phyloP scores from a whole-genome alignment of 2,888 invertebrate genomes.

The Nomada fabriciana region DNA sequence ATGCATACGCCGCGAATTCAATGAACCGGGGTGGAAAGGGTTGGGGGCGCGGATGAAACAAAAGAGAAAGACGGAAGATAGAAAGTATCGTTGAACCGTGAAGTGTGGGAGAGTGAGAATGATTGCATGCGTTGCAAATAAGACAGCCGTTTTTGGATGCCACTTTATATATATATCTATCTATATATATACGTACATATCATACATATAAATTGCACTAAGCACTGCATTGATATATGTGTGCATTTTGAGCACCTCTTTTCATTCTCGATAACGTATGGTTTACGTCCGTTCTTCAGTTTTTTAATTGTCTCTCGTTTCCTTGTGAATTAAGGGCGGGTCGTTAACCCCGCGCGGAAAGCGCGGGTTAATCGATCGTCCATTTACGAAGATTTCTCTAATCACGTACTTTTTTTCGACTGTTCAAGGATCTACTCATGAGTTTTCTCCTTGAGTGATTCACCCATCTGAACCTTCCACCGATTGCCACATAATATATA shows the following conservation, averaged over 20 bases:
- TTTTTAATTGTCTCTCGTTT: slow-evolving; percentile 74
- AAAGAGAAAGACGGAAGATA: slow-evolving; percentile 56
- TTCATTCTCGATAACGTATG: slow-evolving; percentile 82
- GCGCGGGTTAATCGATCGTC: slow-evolving; percentile 60
- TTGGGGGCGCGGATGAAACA: slow-evolving; percentile 11
- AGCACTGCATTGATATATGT: slow-evolving; percentile 84
- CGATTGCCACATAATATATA: slow-evolving; percentile 36
- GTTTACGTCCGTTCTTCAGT: slow-evolving; percentile 76
- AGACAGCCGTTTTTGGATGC: slow-evolving; percentile 83
- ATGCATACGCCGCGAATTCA: slow-evolving; percentile 19
- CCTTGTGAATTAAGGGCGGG: slow-evolving; percentile 67
- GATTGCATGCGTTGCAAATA: slow-evolving; percentile 84
- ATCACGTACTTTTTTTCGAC: slow-evolving; percentile 76
- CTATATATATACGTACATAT: slow-evolving; percentile 81
- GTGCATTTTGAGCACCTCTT: slow-evolving; percentile 84
- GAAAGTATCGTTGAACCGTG: slow-evolving; percentile 66
- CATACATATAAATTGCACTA: slow-evolving; percentile 84
- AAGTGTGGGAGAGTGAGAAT: slow-evolving; percentile 85
- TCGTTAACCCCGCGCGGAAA: slow-evolving; percentile 62
- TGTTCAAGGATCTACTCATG: slow-evolving; percentile 79
- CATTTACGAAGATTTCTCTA: slow-evolving; percentile 67
- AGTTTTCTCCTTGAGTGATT: slow-evolving; percentile 67
- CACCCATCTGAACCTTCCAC: slow-evolving; percentile 53
- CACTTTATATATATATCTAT: slow-evolving; percentile 80
- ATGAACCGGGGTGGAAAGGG: slow-evolving; percentile 7